Evolutionary conservation across 2,888 invertebrate species (phyloP), one percentile per base, ranked within the genome.

Genomic region (Eudemis profundana): DNA sequence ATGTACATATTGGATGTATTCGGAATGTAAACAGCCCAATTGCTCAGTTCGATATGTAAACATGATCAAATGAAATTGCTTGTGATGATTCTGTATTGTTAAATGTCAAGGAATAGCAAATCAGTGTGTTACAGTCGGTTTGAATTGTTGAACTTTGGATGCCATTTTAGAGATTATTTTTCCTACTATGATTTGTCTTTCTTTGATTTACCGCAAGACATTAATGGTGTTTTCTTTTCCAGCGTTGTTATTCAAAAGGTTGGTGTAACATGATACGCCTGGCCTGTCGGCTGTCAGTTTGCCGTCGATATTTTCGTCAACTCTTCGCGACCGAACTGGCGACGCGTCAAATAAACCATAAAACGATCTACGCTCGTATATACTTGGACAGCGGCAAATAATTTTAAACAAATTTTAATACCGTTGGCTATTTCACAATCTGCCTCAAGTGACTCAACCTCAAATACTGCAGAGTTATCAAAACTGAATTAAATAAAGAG

Each of bases 221-320:
- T 17, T 29, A 57, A 36, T 59, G 29, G 70, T 74, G 69, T 68
- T 71, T 76, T 70, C 76, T 76, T 75, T 77, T 79, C 74, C 78
- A 78, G 74, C 69, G 71, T 80, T 70, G 79, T 78, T 80, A 82
- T 84, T 85, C 83, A 81, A 82, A 80, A 81, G 81, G 81, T 82
- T 78, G 68, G 66, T 77, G 88, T 85, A 89, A 89, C 77, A 60
- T 71, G 85, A 90, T 86, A 87, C 79, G 82, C 78, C 72, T 78
- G 81, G 87, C 77, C 78, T 83, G 82, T 86, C 80, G 74, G 69
- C 78, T 85, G 85, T 83, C 85, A 86, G 79, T 76, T 69, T 74
- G 78, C 74, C 83, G 82, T 85, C 86, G 84, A 89, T 87, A 88
- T 89, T 89, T 89, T 87, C 82, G 84, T 84, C 84, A 88, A 85